Percentiles rank a stretch among this genome's conserved stretches.
phyloP scores from a whole-genome alignment of 2,888 invertebrate genomes.

The Agonopterix heracliana region DNA sequence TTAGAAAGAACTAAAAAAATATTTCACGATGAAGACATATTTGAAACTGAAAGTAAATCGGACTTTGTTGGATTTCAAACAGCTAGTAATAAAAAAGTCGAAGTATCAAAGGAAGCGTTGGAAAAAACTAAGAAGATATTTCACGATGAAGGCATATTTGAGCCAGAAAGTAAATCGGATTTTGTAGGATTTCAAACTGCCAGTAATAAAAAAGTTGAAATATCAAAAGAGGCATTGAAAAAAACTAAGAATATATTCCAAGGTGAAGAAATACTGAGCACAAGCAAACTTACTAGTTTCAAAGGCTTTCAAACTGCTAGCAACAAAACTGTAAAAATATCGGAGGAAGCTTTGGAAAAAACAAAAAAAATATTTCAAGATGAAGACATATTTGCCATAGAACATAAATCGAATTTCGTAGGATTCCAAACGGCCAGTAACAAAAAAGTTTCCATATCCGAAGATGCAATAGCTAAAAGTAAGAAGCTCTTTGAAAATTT shows the following conservation, averaged over 20 bases:
- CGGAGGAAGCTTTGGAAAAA: slow-evolving; percentile 28
- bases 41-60: too few species aligned
- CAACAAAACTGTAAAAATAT: slow-evolving; percentile 27
- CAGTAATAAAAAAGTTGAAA: slow-evolving; percentile 20
- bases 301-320: slow-evolving; percentile 34
- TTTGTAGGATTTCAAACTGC: slow-evolving; percentile 30
- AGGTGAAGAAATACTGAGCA: slow-evolving; percentile 5
- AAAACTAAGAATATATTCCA: slow-evolving; percentile 36
- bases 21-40: too few species aligned
- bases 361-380: slow-evolving; percentile 25
- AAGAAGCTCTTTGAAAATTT: slow-evolving; percentile 26
- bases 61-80: too few species aligned
- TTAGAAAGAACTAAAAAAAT: too few species aligned
- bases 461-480: slow-evolving; percentile 26
- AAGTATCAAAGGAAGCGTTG: too few species aligned
- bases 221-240: slow-evolving; percentile 34
- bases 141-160: too few species aligned
- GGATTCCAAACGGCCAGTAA: slow-evolving; percentile 35
- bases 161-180: not conserved
- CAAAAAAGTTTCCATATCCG: slow-evolving; percentile 28
- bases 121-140: too few species aligned
- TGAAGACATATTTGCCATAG: slow-evolving; percentile 10
- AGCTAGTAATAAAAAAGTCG: too few species aligned
- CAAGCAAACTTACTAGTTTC: slow-evolving; percentile 12
- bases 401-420: slow-evolving; percentile 6